phyloP scores from a whole-genome alignment of 2,888 invertebrate genomes.

The Zeuzera pyrina region DNA sequence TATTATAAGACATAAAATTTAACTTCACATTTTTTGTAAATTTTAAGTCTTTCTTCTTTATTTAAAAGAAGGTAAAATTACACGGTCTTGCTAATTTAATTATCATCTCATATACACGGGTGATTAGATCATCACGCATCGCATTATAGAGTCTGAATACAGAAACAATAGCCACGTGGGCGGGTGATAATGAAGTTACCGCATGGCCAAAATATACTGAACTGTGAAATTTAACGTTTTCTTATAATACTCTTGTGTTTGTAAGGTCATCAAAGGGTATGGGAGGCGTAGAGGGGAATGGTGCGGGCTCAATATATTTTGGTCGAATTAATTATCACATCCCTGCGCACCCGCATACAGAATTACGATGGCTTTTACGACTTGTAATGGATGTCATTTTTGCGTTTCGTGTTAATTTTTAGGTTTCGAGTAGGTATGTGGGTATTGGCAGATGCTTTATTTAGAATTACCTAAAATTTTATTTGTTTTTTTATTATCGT shows the following conservation, averaged over 20 bases:
- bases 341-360: constrained; percentile 21
- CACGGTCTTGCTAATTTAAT: constrained; percentile 14
- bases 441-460: constrained; percentile 9
- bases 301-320: constrained; percentile 26
- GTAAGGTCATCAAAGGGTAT: no score
- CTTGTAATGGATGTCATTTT: constrained; percentile 11
- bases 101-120: constrained; percentile 19
- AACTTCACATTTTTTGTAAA: no score
- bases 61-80: not conserved
- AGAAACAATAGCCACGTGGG: constrained; percentile 27
- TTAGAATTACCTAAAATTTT: constrained; percentile 6
- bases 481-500: constrained; percentile 3
- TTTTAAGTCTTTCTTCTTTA: not conserved
- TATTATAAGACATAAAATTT: no score
- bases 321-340: constrained; percentile 35
- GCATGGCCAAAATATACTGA: no score
- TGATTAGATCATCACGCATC: constrained; percentile 22
- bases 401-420: constrained; percentile 14
- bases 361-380: constrained; percentile 5
- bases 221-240: no score
- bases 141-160: constrained; percentile 2
- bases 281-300: no score
- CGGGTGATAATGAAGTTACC: constrained; percentile 24
- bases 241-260: no score
- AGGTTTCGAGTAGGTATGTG: constrained; percentile 4